Evolutionary conservation across 2,888 invertebrate genomes (phyloP), one percentile per base, ranked within the genome.

Genomic region (Cheilosia impressa): DNA sequence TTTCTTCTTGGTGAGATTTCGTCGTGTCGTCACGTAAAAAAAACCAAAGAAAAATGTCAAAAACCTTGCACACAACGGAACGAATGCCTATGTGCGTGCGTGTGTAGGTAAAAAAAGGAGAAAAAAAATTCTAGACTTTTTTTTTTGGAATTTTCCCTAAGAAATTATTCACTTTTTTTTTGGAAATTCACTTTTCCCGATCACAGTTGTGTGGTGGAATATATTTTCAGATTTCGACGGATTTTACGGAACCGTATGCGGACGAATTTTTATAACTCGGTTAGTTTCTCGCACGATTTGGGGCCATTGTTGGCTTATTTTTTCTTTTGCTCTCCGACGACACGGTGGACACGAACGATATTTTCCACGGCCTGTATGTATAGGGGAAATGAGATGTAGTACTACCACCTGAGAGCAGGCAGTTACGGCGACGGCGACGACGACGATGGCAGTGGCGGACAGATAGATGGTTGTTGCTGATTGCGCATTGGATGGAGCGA

Each of bases 1-100:
- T 66, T 43, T 47, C n/a, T 66, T 72, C 52, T 79, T 77, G 83
- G 79, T 79, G 79, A 79, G 83, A 79, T 79, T 79, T 83, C 73
- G 45, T 84, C 75, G 84, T 79, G 58, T 79, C 80, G 84, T 76
- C 69, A 84, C 80, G 69, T 84, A 38, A 34, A 53, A 77, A 62
- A 68, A 66, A 41, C 27, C 27, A 80, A 84, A 84, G 66, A 75
- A 80, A 80, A 84, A 84, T 84, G 84, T 84, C 84, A 84, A 84
- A 84, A 84, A 84, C 73, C 83, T 84, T 84, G 83, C 79, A 84
- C 53, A 84, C 83, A 69, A 5, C 55, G 27, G 52, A 4, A 19
- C 17, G 13, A 19, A 43, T 19, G 2, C 17, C 15, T 34, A 38
- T 63, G 55, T 47, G 69, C 24, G 68, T 43, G 58, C 57, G n/a